Evolutionary conservation across 1,140 invertebrate genomes (phyloP), one percentile per base, ranked within the genome.

Genomic region (Limonius californicus): DNA sequence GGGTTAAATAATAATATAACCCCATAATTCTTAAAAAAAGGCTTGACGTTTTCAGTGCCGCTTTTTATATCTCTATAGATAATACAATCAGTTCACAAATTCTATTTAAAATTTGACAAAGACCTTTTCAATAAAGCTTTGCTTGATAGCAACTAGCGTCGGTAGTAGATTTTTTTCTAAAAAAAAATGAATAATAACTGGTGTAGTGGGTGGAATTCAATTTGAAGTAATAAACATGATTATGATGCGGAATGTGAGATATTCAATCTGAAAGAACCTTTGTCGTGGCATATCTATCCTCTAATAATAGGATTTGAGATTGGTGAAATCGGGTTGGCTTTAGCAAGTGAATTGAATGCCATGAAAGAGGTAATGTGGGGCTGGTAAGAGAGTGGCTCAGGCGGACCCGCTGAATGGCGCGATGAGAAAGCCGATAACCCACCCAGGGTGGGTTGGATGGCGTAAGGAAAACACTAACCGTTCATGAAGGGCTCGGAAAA

Each of bases 221-320:
- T 50, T 50, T 50, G 8, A 50, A 18, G 14, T 50, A 19, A 19
- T 50, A 50, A 50, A 50, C 45, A 50, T 50, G 45, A 50, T 50
- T 50, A 54, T 60, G 12, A 60, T 27, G 42, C 16, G 50, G 15
- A 60, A 30, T 45, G 30, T 27, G 15, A 56, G 55, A 57, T 62
- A 61, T 62, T 62, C 55, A 57, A 57, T 53, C 55, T 50, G 15
- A n/a, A 32, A 20, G 20, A 57, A 57, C 45, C 23, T 55, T 62
- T 62, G 42, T 57, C 61, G 47, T 47, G 43, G 61, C 55, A 62
- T 62, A 62, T 62, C 54, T 57, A 62, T 57, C 21, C 54, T 45
- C 19, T 62, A 57, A 57, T 62, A 62, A 57, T 62, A 62, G 55
- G 55, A 62, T 53, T 55, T 32, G 54, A 62, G 55, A 62, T 62